Percentiles rank a stretch among this genome's conserved stretches.
phyloP scores from a whole-genome alignment of 2,888 invertebrate genomes.

The Drosophila neotestacea region DNA sequence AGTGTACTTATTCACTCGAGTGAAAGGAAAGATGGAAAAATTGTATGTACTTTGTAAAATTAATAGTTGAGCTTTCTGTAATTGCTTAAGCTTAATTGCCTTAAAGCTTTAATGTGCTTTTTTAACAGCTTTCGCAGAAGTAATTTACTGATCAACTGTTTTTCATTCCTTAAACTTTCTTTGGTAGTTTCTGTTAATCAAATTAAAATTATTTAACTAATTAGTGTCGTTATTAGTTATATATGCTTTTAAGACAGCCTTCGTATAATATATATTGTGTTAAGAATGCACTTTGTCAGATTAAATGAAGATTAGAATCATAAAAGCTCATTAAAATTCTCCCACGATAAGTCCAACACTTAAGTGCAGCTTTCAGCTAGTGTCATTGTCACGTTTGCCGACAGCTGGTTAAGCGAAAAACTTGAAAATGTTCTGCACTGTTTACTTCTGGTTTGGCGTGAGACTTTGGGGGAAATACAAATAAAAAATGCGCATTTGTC shows the following conservation, averaged over 20 bases:
- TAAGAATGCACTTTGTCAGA: neutral
- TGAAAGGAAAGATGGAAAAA: neutral
- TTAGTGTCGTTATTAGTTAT: too few relatives aligned
- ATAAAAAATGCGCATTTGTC: constrained; percentile 39
- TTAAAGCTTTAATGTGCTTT: neutral
- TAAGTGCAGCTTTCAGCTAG: constrained; percentile 1
- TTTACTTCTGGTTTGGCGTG: constrained; percentile 23
- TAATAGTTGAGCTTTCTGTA: neutral
- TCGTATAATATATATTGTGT: neutral
- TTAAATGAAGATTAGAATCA: neutral
- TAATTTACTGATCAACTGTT: neutral
- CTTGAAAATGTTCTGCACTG: constrained; percentile 30
- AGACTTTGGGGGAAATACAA: constrained; percentile 11
- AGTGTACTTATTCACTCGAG: neutral
- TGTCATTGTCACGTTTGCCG: constrained; percentile 14
- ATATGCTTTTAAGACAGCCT: too few relatives aligned
- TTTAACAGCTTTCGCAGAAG: neutral
- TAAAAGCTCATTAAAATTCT: neutral
- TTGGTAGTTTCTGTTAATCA: too few relatives aligned
- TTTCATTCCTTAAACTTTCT: too few relatives aligned
- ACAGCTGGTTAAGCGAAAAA: constrained; percentile 18
- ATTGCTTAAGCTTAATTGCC: neutral
- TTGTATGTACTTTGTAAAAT: neutral
- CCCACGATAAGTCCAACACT: neutral
- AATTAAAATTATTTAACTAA: too few relatives aligned